phyloP scores from a whole-genome alignment of 2,113 vertebrate genomes.

The Anas platyrhynchos region DNA sequence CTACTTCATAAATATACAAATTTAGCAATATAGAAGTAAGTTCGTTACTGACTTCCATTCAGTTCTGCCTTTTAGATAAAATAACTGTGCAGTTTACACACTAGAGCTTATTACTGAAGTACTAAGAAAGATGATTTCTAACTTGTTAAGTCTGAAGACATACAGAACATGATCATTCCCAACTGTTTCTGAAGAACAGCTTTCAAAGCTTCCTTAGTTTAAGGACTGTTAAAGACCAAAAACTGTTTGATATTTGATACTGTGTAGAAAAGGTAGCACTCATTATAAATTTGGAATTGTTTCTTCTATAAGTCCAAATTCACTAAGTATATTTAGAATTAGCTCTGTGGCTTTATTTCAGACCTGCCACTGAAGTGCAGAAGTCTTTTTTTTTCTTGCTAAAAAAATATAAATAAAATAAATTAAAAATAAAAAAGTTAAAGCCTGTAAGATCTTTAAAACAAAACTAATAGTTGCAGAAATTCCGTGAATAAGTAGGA shows the following conservation, averaged over 20 bases:
- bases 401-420: too few relatives aligned
- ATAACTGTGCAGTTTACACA: neutral
- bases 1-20: neutral
- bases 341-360: neutral
- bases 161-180: neutral
- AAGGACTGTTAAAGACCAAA: neutral
- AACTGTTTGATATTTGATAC: neutral
- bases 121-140: neutral
- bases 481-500: neutral
- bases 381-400: neutral
- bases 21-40: neutral
- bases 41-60: neutral
- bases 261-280: neutral
- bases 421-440: too few relatives aligned
- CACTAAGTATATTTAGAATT: neutral
- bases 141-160: neutral
- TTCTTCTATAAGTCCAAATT: neutral
- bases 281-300: accelerated
- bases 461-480: neutral
- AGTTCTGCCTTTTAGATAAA: neutral
- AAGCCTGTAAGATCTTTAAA: neutral
- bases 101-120: neutral
- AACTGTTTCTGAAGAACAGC: neutral
- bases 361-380: neutral
- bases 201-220: neutral